phyloP scores from a whole-genome alignment of 1,140 invertebrate species.

The Cyclargus thomasi region DNA sequence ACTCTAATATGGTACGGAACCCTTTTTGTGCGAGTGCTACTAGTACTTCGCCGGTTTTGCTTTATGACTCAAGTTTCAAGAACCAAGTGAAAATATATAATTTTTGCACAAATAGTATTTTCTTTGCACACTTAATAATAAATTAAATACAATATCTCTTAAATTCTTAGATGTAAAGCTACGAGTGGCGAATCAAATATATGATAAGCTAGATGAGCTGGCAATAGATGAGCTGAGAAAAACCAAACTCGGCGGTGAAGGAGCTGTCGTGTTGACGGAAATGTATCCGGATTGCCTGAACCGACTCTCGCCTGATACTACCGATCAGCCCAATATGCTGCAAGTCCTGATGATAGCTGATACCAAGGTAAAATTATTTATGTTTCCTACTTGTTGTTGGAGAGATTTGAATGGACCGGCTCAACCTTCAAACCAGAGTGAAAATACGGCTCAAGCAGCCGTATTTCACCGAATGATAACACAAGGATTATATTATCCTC shows the following conservation, averaged over 20 bases:
- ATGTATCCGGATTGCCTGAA: constrained; percentile 63
- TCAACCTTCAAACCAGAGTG: too few relatives aligned
- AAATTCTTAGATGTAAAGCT: constrained; percentile 54
- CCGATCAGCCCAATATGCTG: constrained; percentile 54
- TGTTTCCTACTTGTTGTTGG: too few relatives aligned
- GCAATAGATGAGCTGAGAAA: constrained; percentile 41
- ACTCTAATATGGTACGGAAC: too few relatives aligned
- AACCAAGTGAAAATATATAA: background rate
- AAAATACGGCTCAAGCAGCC: too few relatives aligned
- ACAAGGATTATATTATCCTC: too few relatives aligned
- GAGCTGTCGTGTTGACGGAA: constrained; percentile 49
- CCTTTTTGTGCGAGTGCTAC: too few relatives aligned
- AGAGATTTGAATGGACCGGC: too few relatives aligned
- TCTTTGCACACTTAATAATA: too few relatives aligned
- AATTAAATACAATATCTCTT: background rate
- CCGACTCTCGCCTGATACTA: constrained; percentile 56
- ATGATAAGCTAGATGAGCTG: constrained; percentile 52
- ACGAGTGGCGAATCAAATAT: constrained; percentile 45
- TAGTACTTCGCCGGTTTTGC: too few relatives aligned
- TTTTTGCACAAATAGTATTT: background rate
- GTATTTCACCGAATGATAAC: too few relatives aligned
- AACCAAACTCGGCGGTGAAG: constrained; percentile 44
- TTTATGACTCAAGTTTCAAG: too few relatives aligned
- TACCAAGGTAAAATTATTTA: constrained; percentile 49
- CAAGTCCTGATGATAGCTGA: constrained; percentile 64